phyloP scores from a whole-genome alignment of 2,113 vertebrate species.

The Aphyosemion australe region DNA sequence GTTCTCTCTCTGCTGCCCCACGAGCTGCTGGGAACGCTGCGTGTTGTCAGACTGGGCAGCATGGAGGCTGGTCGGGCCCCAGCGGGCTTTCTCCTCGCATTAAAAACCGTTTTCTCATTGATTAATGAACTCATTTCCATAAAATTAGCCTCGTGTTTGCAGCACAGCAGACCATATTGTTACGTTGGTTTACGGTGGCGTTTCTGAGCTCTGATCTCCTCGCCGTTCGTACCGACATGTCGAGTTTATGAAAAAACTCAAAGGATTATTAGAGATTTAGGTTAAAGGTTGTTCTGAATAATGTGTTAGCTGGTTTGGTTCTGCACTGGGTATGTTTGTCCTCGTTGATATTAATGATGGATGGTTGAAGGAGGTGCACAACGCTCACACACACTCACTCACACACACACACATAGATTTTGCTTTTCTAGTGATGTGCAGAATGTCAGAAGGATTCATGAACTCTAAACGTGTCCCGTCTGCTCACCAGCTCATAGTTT shows the following conservation, averaged over 20 bases:
- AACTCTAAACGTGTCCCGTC: too few relatives aligned
- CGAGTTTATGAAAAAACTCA: slow-evolving; percentile 11
- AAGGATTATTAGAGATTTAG: neutral
- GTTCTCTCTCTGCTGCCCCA: neutral
- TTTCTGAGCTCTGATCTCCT: slow-evolving; percentile 4
- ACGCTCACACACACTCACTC: slow-evolving; percentile 30
- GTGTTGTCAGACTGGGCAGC: slow-evolving; percentile 52
- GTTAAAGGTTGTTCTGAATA: neutral
- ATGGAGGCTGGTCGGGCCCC: slow-evolving; percentile 38
- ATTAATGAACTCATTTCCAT: slow-evolving; percentile 79
- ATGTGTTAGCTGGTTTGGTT: slow-evolving; percentile 11
- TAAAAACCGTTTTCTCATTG: slow-evolving; percentile 72
- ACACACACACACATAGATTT: too few relatives aligned
- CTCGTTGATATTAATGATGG: slow-evolving; percentile 70
- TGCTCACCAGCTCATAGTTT: neutral
- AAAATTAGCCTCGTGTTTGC: slow-evolving; percentile 67
- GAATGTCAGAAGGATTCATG: too few relatives aligned
- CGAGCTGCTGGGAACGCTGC: slow-evolving; percentile 19
- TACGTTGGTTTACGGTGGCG: slow-evolving; percentile 12
- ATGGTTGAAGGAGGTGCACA: slow-evolving; percentile 53
- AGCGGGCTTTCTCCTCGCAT: slow-evolving; percentile 62
- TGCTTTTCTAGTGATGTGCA: neutral
- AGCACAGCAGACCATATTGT: slow-evolving; percentile 41
- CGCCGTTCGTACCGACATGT: slow-evolving; percentile 2
- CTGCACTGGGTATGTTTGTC: slow-evolving; percentile 28